Evolutionary conservation across 1,140 invertebrate genomes (phyloP), one percentile per base, ranked within the genome.

Genomic region (Cydia fagiglandana): DNA sequence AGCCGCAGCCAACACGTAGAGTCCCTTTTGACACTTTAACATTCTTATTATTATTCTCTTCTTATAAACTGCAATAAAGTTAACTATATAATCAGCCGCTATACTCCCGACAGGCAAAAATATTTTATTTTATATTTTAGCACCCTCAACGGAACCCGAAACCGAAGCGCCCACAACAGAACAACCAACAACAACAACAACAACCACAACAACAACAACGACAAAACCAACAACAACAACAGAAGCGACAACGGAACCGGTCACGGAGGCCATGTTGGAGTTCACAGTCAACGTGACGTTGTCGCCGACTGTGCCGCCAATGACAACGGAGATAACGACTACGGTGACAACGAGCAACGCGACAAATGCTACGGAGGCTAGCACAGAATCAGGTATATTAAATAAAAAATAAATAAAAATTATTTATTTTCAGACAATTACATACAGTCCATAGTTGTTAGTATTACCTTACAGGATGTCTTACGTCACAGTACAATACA

Each of bases 211-310:
- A 66, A 77, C 73, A 64, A 41, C 73, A 64, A 75, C 41, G 20
- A 77, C 78, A 28, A 13, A 73, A 45, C 30, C 84, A 68, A 83
- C 86, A 81, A 85, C 84, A 50, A 73, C 84, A 78, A 82, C 82
- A 13, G n/a, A 73, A 56, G 5, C 13, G 4, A 15, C 56, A 50
- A 74, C 81, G 73, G 78, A 78, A 70, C 73, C 75, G 64, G 75
- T 81, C 41, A 82, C 84, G n/a, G 77, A 84, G 73, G 76, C 82
- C 17, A 76, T 86, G 4, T 34, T 84, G 53, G 89, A 90, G 74
- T 91, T 90, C 68, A 89, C 84, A 34, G 84, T 91, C 3, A 87
- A 89, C 70, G 84, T 88, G 0, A 91, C 88, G 0, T 61, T 89
- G 20, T 85, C 86, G 6, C 89, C 90, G 1, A 88, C 88, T 4